These are phyloP conservation scores for Neodon shergylaensis DNA, from an alignment of 2,113 vertebrate species.

Conservation along the genomic window DNA sequence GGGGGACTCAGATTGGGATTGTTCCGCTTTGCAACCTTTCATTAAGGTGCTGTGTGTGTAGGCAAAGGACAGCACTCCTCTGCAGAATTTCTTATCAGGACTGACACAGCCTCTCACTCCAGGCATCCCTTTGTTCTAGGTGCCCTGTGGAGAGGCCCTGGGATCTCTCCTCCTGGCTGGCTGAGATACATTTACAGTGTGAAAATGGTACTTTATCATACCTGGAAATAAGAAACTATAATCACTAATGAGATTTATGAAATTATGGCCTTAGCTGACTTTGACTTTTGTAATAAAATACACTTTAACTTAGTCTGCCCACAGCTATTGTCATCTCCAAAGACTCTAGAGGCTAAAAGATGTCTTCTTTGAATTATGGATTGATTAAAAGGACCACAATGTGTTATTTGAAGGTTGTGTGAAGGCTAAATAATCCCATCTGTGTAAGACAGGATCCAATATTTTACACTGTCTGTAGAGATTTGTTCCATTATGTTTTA, in stretches of 20 bases:
- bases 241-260: slow-evolving; percentile 84
- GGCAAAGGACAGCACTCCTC: slow-evolving; percentile 79
- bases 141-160: slow-evolving; percentile 59
- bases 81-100: slow-evolving; percentile 76
- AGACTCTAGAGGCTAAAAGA: slow-evolving; percentile 66
- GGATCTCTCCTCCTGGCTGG: slow-evolving; percentile 50
- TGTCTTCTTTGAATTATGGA: slow-evolving; percentile 80
- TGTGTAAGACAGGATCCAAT: slow-evolving; percentile 74
- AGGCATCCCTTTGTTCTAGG: slow-evolving; percentile 72
- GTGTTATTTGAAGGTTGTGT: slow-evolving; percentile 77
- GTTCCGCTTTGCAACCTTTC: slow-evolving; percentile 76
- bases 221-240: slow-evolving; percentile 77
- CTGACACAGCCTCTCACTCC: slow-evolving; percentile 63
- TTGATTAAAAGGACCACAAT: slow-evolving; percentile 77
- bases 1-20: not conserved
- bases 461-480: slow-evolving; percentile 67
- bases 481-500: slow-evolving; percentile 73
- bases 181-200: slow-evolving; percentile 70
- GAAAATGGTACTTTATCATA: slow-evolving; percentile 80
- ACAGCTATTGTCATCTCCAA: slow-evolving; percentile 58
- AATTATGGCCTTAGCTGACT: slow-evolving; percentile 77
- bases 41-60: slow-evolving; percentile 65
- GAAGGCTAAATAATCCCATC: slow-evolving; percentile 79
- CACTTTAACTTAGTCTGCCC: slow-evolving; percentile 58
- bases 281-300: slow-evolving; percentile 80